Evolutionary conservation across 2,888 invertebrate species (phyloP), one percentile per base, ranked within the genome.

Genomic region (Tuta absoluta): DNA sequence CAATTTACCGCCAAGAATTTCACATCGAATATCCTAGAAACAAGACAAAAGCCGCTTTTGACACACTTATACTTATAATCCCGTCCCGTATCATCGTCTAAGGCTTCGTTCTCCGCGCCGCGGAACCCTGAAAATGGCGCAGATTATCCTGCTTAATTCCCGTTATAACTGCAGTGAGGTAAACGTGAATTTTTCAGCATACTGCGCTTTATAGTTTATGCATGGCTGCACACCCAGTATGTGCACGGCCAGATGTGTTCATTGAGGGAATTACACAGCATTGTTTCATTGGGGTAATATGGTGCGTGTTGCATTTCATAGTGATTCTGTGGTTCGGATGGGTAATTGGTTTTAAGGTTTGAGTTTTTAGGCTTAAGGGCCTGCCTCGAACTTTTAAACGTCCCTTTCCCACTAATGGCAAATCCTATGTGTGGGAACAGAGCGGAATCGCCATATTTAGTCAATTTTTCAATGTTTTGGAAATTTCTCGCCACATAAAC

Each of bases 151-250:
- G 24, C 60, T 51, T 61, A 67, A 65, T 62, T 38, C 65, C 23
- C 49, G 65, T 67, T 64, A 69, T 67, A 65, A 65, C 61, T 66
- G 67, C 69, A 66, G 67, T 59, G 60, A 65, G 64, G 65, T 59
- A 64, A 66, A 64, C 58, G 63, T 66, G 65, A 51, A 66, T 66
- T 66, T 66, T 72, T 71, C 68, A 71, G 63, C 53, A 45, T 37
- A 65, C 58, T 67, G 69, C 69, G 67, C 71, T 69, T 70, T 68
- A 72, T 73, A 69, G 63, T 70, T 73, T 74, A 75, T 75, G 73
- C 75, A 75, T 69, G 71, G 69, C 38, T 68, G 68, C 68, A 61
- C 48, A 61, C 48, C 24, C 14, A 12, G 23, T 21, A n/a, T 56
- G n/a, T 14, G 5, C 17, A n/a, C 8, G 33, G 14, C n/a, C 56